Percentiles rank a stretch among this genome's conserved stretches.
Conservation (phyloP, 2,113 vertebrate species). For the Astur gentilis region DNA sequence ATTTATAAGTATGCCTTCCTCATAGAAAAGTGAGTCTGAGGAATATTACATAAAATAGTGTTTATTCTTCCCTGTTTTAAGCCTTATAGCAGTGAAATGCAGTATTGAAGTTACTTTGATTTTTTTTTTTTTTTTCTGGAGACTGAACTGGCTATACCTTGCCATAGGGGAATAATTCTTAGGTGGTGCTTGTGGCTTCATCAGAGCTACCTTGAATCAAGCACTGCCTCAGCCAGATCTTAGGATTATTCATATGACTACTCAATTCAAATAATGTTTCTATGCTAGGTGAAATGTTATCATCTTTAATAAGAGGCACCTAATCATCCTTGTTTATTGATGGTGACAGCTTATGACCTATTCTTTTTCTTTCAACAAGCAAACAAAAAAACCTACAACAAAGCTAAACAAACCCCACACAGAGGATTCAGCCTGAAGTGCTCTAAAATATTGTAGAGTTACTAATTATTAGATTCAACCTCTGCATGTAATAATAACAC, state of each 20-base stretch:
- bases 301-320: background rate
- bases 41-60: background rate
- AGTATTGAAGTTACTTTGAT: background rate
- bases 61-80: background rate
- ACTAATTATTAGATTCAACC: background rate
- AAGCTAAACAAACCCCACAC: background rate
- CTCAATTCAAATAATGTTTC: background rate
- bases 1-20: background rate
- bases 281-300: background rate
- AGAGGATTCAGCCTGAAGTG: background rate
- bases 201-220: background rate
- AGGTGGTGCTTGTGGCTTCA: background rate
- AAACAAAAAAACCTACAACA: background rate
- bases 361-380: background rate
- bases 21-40: background rate
- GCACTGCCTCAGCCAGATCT: background rate
- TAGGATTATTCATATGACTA: background rate
- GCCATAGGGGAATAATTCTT: background rate
- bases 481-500: background rate
- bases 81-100: background rate
- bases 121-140: background rate
- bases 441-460: background rate
- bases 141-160: background rate
- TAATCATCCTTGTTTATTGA: background rate
- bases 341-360: background rate